A percentile compares a stretch with the other conserved stretches of the same genome.
phyloP scores from a whole-genome alignment of 2,888 invertebrate species.

The Drosophila mimetica region DNA sequence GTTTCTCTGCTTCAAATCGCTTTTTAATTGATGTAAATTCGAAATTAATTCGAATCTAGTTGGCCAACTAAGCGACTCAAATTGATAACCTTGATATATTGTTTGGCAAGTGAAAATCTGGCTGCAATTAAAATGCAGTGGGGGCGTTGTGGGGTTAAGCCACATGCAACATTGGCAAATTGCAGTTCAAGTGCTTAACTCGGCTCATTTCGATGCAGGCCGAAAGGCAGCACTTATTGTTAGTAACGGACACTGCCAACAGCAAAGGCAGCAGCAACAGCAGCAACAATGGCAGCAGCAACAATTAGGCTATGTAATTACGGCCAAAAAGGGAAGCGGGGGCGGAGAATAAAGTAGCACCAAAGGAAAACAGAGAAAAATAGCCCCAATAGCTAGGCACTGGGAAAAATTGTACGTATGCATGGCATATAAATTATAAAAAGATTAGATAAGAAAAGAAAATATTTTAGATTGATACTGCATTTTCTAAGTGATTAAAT shows the following conservation, averaged over 20 bases:
- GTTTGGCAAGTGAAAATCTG: conserved; percentile 27
- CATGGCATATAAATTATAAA: no score
- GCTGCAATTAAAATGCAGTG: conserved; percentile 17
- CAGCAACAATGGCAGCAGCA: conserved; percentile 43
- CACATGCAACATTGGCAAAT: conserved; percentile 25
- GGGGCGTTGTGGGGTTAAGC: conserved; percentile 6
- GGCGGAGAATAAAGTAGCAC: conserved; percentile 4
- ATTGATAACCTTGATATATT: conserved; percentile 10
- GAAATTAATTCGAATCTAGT: neutral
- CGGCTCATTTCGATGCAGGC: conserved; percentile 36
- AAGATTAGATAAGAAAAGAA: neutral
- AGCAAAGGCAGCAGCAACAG: conserved; percentile 11
- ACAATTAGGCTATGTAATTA: conserved; percentile 67
- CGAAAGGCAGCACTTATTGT: conserved; percentile 31
- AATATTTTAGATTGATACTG: neutral
- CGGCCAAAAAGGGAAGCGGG: conserved; percentile 12
- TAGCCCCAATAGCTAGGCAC: neutral
- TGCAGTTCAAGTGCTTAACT: conserved; percentile 47
- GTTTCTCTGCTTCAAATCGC: no score
- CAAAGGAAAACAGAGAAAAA: conserved; percentile 7
- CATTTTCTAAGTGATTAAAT: no score
- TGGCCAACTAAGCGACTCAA: neutral
- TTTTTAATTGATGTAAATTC: neutral
- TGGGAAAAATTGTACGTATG: neutral
- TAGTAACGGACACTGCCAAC: conserved; percentile 38